These are phyloP conservation scores for Terrapene triunguis DNA, from an alignment of 2,113 vertebrate species.

Conservation along the genomic window DNA sequence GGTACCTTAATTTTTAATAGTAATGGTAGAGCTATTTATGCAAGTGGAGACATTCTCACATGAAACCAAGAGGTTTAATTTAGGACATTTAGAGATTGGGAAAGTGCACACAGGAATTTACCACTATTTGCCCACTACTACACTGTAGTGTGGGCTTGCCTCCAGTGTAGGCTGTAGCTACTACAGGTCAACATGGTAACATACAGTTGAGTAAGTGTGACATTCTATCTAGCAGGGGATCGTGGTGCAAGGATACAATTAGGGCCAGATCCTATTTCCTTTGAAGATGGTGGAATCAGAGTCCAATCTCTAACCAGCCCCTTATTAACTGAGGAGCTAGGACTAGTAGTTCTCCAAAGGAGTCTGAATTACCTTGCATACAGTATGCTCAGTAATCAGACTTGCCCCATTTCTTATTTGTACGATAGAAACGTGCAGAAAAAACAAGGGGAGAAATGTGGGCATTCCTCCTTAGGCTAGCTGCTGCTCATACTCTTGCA, in stretches of 20 bases:
- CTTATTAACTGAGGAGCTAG: slow-evolving; percentile 54
- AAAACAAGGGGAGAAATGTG: background rate
- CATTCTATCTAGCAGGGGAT: background rate
- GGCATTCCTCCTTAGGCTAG: slow-evolving; percentile 21
- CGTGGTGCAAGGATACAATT: background rate
- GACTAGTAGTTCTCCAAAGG: slow-evolving; percentile 63
- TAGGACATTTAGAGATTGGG: background rate
- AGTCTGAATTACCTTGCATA: slow-evolving; percentile 55
- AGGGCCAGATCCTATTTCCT: background rate
- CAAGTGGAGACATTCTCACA: background rate
- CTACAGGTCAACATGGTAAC: background rate
- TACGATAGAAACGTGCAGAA: slow-evolving; percentile 25
- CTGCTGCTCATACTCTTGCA: slow-evolving; percentile 22
- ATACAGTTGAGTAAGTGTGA: background rate
- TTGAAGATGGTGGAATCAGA: slow-evolving; percentile 30
- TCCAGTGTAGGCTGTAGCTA: background rate
- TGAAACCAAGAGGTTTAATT: background rate
- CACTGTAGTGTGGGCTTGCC: background rate
- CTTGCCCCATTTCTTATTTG: slow-evolving; percentile 63
- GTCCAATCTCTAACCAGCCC: slow-evolving; percentile 57
- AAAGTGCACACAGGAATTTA: background rate
- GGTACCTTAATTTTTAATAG: background rate
- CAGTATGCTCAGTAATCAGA: background rate
- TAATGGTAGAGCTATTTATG: background rate
- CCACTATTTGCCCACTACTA: rapidly evolving